Evolutionary conservation across 2,888 invertebrate species (phyloP).

Genomic region (Volucella inflata): DNA sequence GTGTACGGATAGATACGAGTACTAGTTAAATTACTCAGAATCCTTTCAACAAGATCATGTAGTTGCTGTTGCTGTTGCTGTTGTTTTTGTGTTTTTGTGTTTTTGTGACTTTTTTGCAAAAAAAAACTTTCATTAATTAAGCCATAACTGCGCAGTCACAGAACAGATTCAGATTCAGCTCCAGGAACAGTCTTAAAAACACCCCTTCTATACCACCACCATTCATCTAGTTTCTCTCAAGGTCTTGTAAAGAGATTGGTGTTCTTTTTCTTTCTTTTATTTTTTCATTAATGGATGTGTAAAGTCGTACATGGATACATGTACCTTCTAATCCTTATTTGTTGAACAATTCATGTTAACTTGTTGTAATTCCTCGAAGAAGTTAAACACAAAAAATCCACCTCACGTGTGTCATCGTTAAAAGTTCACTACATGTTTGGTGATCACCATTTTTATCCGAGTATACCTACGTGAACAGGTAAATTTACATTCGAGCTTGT

Average conservation of each 20-base stretch:
- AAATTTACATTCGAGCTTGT: slow-evolving; percentile 52
- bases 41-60: slow-evolving; percentile 59
- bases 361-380: slow-evolving; percentile 38
- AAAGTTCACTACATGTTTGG: slow-evolving; percentile 62
- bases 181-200: too few species aligned
- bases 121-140: slow-evolving; percentile 67
- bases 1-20: slow-evolving; percentile 17
- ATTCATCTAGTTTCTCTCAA: too few species aligned
- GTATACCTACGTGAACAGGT: slow-evolving; percentile 36
- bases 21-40: slow-evolving; percentile 42
- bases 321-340: slow-evolving; percentile 73
- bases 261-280: too few species aligned
- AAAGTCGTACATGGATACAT: slow-evolving; percentile 17
- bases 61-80: background rate
- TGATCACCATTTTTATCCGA: slow-evolving; percentile 47
- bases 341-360: slow-evolving; percentile 74
- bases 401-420: slow-evolving; percentile 69
- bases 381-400: slow-evolving; percentile 35
- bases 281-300: too few species aligned
- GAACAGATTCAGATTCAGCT: too few species aligned
- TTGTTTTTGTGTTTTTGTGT: slow-evolving; percentile 41
- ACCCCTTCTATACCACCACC: too few species aligned
- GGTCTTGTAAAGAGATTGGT: too few species aligned
- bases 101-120: background rate
- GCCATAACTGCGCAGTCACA: slow-evolving; percentile 47